Evolutionary conservation across 2,113 vertebrate genomes (phyloP).

Genomic region (Lagopus leucura): DNA sequence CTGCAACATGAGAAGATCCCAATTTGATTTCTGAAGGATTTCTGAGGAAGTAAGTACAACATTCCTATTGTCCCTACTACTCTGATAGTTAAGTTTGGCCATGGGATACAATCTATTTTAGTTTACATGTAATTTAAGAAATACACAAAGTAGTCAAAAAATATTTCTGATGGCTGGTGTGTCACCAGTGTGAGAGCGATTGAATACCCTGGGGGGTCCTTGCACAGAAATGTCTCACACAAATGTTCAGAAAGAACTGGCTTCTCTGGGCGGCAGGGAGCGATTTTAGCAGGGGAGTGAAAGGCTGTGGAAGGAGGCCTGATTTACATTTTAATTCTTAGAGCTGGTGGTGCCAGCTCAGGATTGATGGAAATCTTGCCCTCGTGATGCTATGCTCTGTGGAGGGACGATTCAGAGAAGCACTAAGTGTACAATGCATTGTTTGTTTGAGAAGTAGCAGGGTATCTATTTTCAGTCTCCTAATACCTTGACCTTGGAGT

Average conservation of each 20-base stretch:
- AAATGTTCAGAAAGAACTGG: not conserved
- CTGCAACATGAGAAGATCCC: not conserved
- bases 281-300: not conserved
- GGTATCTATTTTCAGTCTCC: constrained; percentile 37
- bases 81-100: not conserved
- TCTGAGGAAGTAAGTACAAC: not conserved
- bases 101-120: not conserved
- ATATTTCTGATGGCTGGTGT: not conserved
- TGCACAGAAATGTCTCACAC: not conserved
- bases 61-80: not conserved
- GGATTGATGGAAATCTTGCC: constrained; percentile 26
- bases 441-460: constrained; percentile 1
- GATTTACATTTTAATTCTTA: constrained; percentile 2
- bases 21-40: not conserved
- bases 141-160: not conserved
- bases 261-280: not conserved
- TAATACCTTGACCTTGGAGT: constrained; percentile 36
- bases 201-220: not conserved
- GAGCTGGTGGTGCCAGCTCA: not conserved
- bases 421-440: not conserved
- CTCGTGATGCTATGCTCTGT: not conserved
- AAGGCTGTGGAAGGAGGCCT: not conserved
- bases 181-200: not conserved
- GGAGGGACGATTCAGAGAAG: constrained; percentile 19
- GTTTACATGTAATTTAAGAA: not conserved